Percentiles rank a stretch among this genome's conserved stretches.
Conservation (phyloP, 2,113 vertebrate species). For the Psittacus erithacus region DNA sequence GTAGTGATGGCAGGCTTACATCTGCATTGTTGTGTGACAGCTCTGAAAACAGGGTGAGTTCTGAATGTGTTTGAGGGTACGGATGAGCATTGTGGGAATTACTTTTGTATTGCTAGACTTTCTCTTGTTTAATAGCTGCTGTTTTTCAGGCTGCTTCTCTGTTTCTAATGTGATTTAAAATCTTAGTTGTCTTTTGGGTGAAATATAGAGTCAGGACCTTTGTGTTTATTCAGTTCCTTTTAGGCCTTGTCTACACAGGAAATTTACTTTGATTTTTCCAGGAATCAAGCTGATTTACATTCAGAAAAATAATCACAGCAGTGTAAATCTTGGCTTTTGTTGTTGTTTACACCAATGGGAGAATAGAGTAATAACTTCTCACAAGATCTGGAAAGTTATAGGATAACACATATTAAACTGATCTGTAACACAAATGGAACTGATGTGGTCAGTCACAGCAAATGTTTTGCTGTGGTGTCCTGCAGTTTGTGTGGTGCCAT, state of each 20-base stretch:
- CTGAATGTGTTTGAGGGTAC: background rate
- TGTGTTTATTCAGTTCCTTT: slow-evolving; percentile 30
- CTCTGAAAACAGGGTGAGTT: slow-evolving; percentile 46
- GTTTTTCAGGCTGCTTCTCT: background rate
- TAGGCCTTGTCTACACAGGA: background rate
- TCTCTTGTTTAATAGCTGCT: slow-evolving; percentile 25
- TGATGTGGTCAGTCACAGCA: background rate
- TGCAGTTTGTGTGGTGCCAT: background rate
- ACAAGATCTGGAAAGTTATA: background rate
- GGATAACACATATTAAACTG: background rate
- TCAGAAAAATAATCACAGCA: background rate
- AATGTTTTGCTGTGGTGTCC: background rate
- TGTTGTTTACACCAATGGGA: background rate
- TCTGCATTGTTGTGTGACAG: slow-evolving; percentile 48
- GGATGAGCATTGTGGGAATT: slow-evolving; percentile 18
- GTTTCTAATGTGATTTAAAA: slow-evolving; percentile 13
- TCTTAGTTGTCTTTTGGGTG: slow-evolving; percentile 38
- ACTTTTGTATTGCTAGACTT: background rate
- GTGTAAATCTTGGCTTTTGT: background rate
- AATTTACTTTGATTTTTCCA: slow-evolving; percentile 27
- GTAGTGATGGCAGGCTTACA: slow-evolving; percentile 25
- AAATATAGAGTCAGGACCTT: background rate
- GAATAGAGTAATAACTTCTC: background rate
- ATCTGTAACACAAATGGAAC: background rate
- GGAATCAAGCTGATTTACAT: slow-evolving; percentile 8